phyloP scores from a whole-genome alignment of 2,888 invertebrate genomes.

The Eretmocerus hayati region DNA sequence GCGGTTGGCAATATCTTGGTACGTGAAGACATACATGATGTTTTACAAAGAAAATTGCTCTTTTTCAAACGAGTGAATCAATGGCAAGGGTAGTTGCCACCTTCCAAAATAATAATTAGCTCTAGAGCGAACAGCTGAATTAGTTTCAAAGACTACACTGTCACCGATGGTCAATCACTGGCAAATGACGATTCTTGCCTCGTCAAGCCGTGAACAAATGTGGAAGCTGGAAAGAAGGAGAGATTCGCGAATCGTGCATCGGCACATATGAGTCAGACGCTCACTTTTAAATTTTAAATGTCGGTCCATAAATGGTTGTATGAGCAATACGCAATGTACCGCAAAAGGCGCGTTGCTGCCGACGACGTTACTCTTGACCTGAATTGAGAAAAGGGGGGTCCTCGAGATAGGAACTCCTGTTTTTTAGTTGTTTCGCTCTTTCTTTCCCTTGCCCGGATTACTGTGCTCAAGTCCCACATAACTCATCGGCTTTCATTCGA shows the following conservation, averaged over 20 bases:
- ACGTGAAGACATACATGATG: conserved; percentile 59
- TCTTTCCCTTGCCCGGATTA: background rate
- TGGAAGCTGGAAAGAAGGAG: conserved; percentile 6
- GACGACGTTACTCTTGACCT: conserved; percentile 44
- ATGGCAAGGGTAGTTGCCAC: too few relatives aligned
- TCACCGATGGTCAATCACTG: background rate
- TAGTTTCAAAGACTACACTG: background rate
- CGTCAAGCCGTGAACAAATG: conserved; percentile 3
- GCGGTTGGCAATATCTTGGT: conserved; percentile 66
- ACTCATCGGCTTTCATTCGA: too few relatives aligned
- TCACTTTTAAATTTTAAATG: conserved; percentile 36
- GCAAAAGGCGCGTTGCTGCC: conserved; percentile 42
- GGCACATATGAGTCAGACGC: too few relatives aligned
- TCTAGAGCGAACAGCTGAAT: conserved; percentile 2
- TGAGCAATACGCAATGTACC: conserved; percentile 26
- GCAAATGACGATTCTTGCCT: conserved; percentile 6
- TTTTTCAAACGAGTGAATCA: too few relatives aligned
- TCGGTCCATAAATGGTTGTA: conserved; percentile 40
- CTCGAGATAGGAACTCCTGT: background rate
- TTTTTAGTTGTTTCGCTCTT: background rate
- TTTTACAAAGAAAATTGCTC: too few relatives aligned
- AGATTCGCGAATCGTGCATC: conserved; percentile 18
- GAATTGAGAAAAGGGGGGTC: conserved; percentile 27
- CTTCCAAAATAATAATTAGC: too few relatives aligned
- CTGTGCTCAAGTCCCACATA: too few relatives aligned